Base-by-base conservation (phyloP, 2,888 invertebrate genomes). In the Zonitis immaculata region DNA sequence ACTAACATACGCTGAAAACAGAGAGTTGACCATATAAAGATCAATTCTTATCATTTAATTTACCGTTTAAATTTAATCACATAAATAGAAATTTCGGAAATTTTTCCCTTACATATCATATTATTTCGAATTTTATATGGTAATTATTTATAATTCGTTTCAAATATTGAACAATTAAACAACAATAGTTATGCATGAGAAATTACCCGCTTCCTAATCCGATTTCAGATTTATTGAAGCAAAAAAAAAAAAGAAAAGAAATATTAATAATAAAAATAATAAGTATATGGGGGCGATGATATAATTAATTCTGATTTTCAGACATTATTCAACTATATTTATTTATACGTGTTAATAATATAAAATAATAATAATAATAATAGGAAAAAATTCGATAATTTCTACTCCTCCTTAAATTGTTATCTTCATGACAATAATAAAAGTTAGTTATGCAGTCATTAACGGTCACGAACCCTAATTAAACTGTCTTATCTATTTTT, bases 401-500 rank as follows among this genome's bases (percentile, higher is more conserved):
- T n/a, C n/a, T n/a, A n/a, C 49, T 44, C 28, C 48, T 48, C 52
- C 44, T 43, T 53, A 47, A 22, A 47, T n/a, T n/a, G n/a, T 47
- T 49, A 28, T 28, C 28, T 44, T 12, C 43, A 43, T 26, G 52
- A 39, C 32, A 28, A 45, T 52, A 56, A 52, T 56, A 35, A 55
- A 49, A 54, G 43, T 47, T 44, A 44, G 50, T 51, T 57, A 57
- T 49, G 44, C 49, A 57, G 57, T 63, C 63, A 62, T 63, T 65
- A 63, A 60, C 52, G 53, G 55, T 65, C 65, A 66, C 62, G 63
- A 66, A 66, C 64, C 50, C 59, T 58, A 66, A 63, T 65, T 65
- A 65, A 63, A 63, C 56, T 64, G 63, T 63, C 63, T 66, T 66
- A 62, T 65, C 63, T 56, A 57, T 63, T 67, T 65, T 67, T 63